Percentiles rank a stretch among this genome's conserved stretches.
Conservation (phyloP, 2,113 vertebrate genomes). For the Indicator indicator region DNA sequence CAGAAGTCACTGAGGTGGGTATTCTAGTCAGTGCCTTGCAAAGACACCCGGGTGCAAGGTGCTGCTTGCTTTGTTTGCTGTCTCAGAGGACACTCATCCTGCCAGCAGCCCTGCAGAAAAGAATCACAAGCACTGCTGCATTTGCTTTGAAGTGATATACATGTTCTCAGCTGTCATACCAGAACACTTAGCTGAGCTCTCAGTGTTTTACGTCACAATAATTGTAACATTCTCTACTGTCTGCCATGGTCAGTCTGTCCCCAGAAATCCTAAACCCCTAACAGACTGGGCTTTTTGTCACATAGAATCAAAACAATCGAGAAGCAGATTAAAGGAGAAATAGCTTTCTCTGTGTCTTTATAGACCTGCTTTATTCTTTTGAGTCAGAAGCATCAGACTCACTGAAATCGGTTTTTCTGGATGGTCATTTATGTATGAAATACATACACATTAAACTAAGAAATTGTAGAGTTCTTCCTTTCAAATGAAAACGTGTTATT, state of each 20-base stretch:
- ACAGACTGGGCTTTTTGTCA: neutral
- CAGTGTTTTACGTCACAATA: neutral
- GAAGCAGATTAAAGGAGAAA: conserved; percentile 49
- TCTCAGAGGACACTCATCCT: neutral
- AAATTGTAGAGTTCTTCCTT: conserved; percentile 13
- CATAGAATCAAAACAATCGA: neutral
- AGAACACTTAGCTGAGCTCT: neutral
- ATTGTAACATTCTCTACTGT: conserved; percentile 15
- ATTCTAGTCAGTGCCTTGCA: neutral
- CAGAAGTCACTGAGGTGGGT: neutral
- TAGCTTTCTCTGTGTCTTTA: conserved; percentile 10
- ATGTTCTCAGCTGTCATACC: neutral
- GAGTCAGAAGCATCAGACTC: neutral
- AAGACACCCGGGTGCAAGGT: neutral
- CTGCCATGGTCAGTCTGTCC: conserved; percentile 20
- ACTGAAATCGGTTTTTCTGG: conserved; percentile 22
- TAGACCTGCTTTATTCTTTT: conserved; percentile 40
- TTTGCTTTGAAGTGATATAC: conserved; percentile 11
- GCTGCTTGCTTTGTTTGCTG: neutral
- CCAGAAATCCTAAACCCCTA: conserved; percentile 13
- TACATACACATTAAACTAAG: conserved; percentile 29
- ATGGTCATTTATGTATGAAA: conserved; percentile 53
- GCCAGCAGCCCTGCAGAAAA: neutral
- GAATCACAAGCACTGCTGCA: neutral
- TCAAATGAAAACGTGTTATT: conserved; percentile 41